Base-by-base conservation (phyloP, 1,140 invertebrate species). In the Mamestra configurata region DNA sequence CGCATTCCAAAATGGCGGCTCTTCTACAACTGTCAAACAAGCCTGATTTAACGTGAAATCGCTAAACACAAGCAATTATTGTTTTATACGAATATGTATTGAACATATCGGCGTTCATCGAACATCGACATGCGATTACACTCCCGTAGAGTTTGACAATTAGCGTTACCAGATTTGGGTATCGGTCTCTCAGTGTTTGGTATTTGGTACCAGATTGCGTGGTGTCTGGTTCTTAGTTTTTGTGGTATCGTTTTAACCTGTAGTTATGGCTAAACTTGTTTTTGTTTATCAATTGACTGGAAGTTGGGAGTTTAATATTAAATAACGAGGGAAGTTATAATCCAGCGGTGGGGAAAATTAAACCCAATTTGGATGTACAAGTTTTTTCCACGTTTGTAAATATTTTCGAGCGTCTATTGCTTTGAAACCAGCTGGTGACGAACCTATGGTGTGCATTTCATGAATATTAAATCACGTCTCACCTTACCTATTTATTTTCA, bases 21-120 rank as follows among this genome's bases (percentile, higher is more conserved):
- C 31, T 27, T 27, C 51, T 10, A 35, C 71, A 76, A 76, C 73
- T 88, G 86, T 86, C 88, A 86, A 84, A 88, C 83, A 85, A 64
- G 76, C 82, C 66, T 64, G 71, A 86, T 83, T 57, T 37, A 64
- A 81, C 88, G 82, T 88, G 80, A 86, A 90, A 90, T 90, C 82
- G 79, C 64, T 90, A 90, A 76, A 76, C 57, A 57, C 27, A 76
- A 61, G 22, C 73, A 76, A 76, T 76, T 76, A 76, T 76, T 64
- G 43, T 76, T 75, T 43, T 59, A 64, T 76, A 61, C 73, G 20
- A 64, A 24, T 75, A 40, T 59, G 37, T 55, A 57, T 59, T 75
- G 61, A 66, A 66, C 27, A 15, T 59, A 43, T 59, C 31, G 37
- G 37, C 35, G 20, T 40, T 66, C 13, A 75, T 75, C 37, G 72